These are phyloP conservation scores for Endomychus coccineus DNA, from an alignment of 2,888 invertebrate species.

Conservation along the genomic window DNA sequence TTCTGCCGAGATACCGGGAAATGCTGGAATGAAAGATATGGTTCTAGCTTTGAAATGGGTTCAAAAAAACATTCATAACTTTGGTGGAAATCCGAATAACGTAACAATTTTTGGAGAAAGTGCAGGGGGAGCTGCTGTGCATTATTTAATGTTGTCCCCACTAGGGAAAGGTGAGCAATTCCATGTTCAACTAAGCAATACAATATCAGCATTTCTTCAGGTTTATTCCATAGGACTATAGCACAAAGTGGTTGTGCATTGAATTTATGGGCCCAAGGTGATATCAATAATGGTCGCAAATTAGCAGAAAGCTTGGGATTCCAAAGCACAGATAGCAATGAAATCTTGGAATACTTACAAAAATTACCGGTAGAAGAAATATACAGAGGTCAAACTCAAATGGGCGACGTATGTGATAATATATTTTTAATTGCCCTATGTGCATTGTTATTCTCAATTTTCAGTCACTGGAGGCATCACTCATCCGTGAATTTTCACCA, in stretches of 20 bases:
- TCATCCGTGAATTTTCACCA: slow-evolving; percentile 22
- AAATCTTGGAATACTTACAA: slow-evolving; percentile 38
- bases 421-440: background rate
- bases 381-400: slow-evolving; percentile 35
- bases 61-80: slow-evolving; percentile 41
- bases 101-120: slow-evolving; percentile 50
- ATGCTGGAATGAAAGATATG: slow-evolving; percentile 50
- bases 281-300: slow-evolving; percentile 33
- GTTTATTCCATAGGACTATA: slow-evolving; percentile 18
- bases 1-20: slow-evolving; percentile 46
- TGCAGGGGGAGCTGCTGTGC: slow-evolving; percentile 46
- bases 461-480: slow-evolving; percentile 9
- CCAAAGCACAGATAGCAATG: slow-evolving; percentile 34
- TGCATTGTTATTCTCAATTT: slow-evolving; percentile 5
- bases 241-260: slow-evolving; percentile 14
- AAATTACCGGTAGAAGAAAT: slow-evolving; percentile 36
- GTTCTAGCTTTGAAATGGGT: slow-evolving; percentile 48
- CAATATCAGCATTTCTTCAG: slow-evolving; percentile 5
- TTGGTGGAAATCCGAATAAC: slow-evolving; percentile 30
- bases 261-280: slow-evolving; percentile 15
- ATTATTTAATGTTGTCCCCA: slow-evolving; percentile 46
- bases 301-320: slow-evolving; percentile 39
- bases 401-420: slow-evolving; percentile 28
- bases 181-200: background rate
- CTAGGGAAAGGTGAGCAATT: slow-evolving; percentile 33